These are phyloP conservation scores for Cryptoblepharus egeriae DNA, from an alignment of 2,797 vertebrate genomes.

Conservation along the genomic window DNA sequence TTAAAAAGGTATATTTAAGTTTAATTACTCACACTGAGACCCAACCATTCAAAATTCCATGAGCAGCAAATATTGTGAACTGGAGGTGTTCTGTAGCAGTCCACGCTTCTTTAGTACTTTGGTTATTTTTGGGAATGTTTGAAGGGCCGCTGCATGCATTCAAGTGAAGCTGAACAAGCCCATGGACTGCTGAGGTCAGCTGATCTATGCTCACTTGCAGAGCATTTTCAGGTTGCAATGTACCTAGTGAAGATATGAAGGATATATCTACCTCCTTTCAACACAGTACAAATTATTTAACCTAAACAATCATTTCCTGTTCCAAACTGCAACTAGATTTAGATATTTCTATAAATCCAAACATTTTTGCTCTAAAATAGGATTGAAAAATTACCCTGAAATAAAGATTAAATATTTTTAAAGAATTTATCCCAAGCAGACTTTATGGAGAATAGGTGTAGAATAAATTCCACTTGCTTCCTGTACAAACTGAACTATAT, in stretches of 20 bases:
- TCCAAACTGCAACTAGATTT: no score
- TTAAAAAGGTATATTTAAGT: not conserved
- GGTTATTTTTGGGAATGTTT: conserved; percentile 56
- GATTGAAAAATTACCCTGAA: no score
- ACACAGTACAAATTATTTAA: no score
- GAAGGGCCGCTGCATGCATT: conserved; percentile 76
- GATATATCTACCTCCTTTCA: no score
- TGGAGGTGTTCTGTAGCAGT: conserved; percentile 91
- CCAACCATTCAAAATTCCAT: conserved; percentile 90
- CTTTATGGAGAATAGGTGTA: no score
- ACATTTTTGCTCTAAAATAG: no score
- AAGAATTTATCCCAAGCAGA: no score
- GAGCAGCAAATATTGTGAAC: conserved; percentile 92
- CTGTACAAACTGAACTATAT: no score
- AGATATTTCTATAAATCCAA: no score
- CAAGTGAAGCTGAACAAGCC: conserved; percentile 87
- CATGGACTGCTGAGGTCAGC: conserved; percentile 87
- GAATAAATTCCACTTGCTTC: no score
- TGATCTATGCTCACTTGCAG: conserved; percentile 84
- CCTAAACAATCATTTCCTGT: no score
- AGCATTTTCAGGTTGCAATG: conserved; percentile 70
- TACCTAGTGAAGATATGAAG: conserved; percentile 75
- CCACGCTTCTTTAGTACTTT: conserved; percentile 85
- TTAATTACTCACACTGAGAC: conserved; percentile 87
- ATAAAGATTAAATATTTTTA: no score